A percentile compares a stretch with the other conserved stretches of the same genome.
phyloP scores from a whole-genome alignment of 1,140 invertebrate genomes.

The Sminthurinus signatus region DNA sequence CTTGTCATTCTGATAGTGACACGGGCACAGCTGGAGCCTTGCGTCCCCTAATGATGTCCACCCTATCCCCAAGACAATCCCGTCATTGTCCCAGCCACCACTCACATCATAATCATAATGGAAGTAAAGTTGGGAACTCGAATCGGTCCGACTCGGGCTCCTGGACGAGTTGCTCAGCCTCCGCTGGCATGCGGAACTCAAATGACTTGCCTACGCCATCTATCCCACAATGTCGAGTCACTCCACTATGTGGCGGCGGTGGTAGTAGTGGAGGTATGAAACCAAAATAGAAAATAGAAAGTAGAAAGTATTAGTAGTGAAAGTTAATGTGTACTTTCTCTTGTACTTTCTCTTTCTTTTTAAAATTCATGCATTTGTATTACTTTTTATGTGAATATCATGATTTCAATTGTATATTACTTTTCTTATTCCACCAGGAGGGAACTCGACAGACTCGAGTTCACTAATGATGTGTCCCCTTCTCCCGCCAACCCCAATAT shows the following conservation, averaged over 20 bases:
- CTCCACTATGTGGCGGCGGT: constrained; percentile 41
- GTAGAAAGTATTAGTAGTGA: no score
- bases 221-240: constrained; percentile 47
- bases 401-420: no score
- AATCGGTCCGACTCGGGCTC: constrained; percentile 47
- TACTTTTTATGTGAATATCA: neutral
- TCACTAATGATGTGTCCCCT: constrained; percentile 36
- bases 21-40: constrained; percentile 16
- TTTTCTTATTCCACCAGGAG: neutral
- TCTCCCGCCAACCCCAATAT: constrained; percentile 39
- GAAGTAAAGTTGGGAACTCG: constrained; percentile 26
- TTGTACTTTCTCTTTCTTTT: no score
- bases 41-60: constrained; percentile 38
- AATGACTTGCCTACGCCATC: constrained; percentile 44
- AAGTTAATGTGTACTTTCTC: no score
- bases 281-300: no score
- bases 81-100: constrained; percentile 16
- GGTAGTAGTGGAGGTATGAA: constrained; percentile 8
- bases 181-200: neutral
- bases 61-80: constrained; percentile 27
- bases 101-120: constrained; percentile 13
- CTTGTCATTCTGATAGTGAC: constrained; percentile 38
- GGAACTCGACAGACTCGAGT: constrained; percentile 29
- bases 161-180: constrained; percentile 46
- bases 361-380: neutral